These are phyloP conservation scores for Tapirus indicus DNA, from an alignment of 2,797 vertebrate species.

Conservation along the genomic window DNA sequence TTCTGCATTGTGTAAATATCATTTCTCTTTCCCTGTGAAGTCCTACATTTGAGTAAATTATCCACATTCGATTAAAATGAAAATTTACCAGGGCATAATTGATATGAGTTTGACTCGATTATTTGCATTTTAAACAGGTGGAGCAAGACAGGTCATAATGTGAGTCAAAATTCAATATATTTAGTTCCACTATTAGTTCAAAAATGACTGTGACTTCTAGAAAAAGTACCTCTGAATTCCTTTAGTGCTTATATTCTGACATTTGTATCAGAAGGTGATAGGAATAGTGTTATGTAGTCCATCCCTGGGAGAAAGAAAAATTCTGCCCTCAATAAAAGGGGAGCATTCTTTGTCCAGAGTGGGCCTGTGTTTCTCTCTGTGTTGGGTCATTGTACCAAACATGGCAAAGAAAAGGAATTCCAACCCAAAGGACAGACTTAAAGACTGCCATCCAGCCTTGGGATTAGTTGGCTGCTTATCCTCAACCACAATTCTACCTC, in stretches of 20 bases:
- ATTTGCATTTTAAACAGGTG: constrained; percentile 47
- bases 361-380: not conserved
- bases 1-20: not conserved
- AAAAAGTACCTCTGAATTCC: constrained; percentile 7
- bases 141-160: not conserved
- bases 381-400: not conserved
- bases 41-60: constrained; percentile 23
- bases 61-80: constrained; percentile 23
- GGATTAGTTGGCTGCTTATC: not conserved
- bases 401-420: constrained; percentile 32
- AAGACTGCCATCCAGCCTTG: not conserved
- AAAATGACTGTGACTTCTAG: constrained; percentile 25
- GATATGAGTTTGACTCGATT: not conserved
- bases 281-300: not conserved
- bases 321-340: not conserved
- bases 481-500: not conserved
- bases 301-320: not conserved
- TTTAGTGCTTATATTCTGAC: not conserved
- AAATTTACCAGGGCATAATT: not conserved
- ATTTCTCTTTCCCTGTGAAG: not conserved
- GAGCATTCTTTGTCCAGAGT: not conserved
- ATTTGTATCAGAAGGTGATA: not conserved
- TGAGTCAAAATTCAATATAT: not conserved
- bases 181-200: not conserved
- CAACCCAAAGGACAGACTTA: not conserved